Evolutionary conservation across 2,797 vertebrate species (phyloP).

Genomic region (Fistularia tabacaria): DNA sequence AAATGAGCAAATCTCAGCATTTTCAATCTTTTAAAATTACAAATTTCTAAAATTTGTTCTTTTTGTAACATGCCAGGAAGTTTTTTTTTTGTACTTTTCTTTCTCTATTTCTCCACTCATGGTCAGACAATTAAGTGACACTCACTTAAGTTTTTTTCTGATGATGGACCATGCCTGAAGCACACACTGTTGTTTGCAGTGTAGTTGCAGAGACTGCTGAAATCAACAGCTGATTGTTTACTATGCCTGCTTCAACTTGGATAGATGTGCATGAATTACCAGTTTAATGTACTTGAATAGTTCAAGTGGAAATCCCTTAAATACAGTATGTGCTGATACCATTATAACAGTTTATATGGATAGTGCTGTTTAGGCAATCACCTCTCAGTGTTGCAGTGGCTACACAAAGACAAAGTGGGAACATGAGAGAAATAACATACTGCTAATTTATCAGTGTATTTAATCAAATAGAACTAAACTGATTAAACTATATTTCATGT

Average conservation of each 20-base stretch:
- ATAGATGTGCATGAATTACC: background rate
- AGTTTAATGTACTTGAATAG: too few species aligned
- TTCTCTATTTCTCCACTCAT: constrained; percentile 20
- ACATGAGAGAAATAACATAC: constrained; percentile 29
- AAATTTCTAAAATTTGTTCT: too few species aligned
- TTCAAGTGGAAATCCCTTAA: too few species aligned
- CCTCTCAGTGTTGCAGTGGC: constrained; percentile 13
- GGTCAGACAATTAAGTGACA: constrained; percentile 30
- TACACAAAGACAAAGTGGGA: constrained; percentile 30
- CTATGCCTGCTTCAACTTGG: constrained; percentile 20
- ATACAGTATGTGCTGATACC: too few species aligned
- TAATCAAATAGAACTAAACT: constrained; percentile 63
- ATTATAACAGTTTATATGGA: background rate
- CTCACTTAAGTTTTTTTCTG: constrained; percentile 18
- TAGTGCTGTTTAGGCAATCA: constrained; percentile 14
- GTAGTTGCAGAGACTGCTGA: constrained; percentile 12
- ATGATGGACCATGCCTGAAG: constrained; percentile 34
- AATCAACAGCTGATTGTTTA: constrained; percentile 6
- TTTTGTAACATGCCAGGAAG: too few species aligned
- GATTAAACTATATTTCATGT: constrained; percentile 59
- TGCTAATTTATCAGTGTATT: constrained; percentile 46
- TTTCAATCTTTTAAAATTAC: too few species aligned
- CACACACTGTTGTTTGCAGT: constrained; percentile 3
- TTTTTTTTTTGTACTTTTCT: constrained; percentile 1
- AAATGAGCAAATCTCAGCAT: too few species aligned